These are phyloP conservation scores for Zalophus californianus DNA, from an alignment of 2,797 vertebrate species.

Conservation along the genomic window DNA sequence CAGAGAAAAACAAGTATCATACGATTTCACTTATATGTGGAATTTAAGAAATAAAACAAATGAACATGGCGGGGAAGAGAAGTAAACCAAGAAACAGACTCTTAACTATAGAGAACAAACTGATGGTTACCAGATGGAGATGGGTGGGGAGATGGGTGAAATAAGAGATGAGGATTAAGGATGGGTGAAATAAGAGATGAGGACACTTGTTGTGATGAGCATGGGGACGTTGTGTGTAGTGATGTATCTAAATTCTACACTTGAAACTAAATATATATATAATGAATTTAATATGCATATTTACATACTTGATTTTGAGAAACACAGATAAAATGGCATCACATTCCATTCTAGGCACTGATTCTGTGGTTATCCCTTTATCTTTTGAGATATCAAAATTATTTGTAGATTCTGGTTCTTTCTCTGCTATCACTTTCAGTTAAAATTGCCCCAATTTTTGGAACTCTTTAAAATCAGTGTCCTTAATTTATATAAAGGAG, in stretches of 20 bases:
- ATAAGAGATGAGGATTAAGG: not conserved
- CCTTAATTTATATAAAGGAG: not conserved
- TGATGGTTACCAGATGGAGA: not conserved
- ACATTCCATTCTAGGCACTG: not conserved
- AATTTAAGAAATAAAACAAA: not conserved
- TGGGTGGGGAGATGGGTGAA: not conserved
- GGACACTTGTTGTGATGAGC: not conserved
- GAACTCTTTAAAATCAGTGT: not conserved
- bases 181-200: not conserved
- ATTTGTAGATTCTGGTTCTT: not conserved
- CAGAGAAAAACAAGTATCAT: too few relatives aligned
- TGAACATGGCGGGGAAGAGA: not conserved
- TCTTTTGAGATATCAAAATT: not conserved
- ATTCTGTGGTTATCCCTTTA: not conserved
- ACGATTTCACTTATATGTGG: not conserved
- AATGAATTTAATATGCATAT: not conserved
- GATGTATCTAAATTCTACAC: not conserved
- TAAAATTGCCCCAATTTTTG: not conserved
- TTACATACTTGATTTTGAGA: not conserved
- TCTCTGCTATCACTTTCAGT: not conserved
- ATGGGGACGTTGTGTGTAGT: not conserved
- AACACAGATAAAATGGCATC: not conserved
- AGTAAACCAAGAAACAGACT: not conserved
- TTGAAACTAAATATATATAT: not conserved
- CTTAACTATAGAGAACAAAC: not conserved